A percentile compares a stretch with the other conserved stretches of the same genome.
phyloP scores from a whole-genome alignment of 2,113 vertebrate species.

The Rostratula benghalensis region DNA sequence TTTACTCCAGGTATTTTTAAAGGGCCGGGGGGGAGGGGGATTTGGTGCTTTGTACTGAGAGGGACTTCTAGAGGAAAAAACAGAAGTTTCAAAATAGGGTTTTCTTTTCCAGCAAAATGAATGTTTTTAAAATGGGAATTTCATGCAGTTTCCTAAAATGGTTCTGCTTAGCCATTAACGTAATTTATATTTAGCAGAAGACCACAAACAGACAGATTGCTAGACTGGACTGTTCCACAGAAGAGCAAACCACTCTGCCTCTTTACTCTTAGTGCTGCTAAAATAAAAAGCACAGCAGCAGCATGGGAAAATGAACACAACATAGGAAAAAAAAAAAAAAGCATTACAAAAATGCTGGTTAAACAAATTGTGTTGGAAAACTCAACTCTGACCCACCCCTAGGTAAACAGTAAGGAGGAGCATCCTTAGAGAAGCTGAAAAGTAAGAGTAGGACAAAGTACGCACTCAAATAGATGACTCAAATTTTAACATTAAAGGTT shows the following conservation, averaged over 20 bases:
- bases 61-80: not conserved
- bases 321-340: not conserved
- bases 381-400: not conserved
- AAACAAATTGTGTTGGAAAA: not conserved
- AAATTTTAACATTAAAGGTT: not conserved
- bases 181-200: conserved; percentile 56
- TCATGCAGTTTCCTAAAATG: conserved; percentile 28
- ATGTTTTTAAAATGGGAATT: conserved; percentile 37
- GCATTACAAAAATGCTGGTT: not conserved
- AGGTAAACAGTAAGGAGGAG: not conserved
- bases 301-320: not conserved
- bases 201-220: conserved; percentile 33
- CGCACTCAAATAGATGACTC: rapidly evolving
- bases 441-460: not conserved
- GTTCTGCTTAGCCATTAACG: conserved; percentile 40
- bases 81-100: not conserved
- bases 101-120: not conserved
- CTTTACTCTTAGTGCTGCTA: not conserved
- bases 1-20: not conserved
- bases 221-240: not conserved
- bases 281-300: not conserved
- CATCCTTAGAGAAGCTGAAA: not conserved
- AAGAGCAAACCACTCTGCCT: not conserved
- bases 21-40: too few relatives aligned
- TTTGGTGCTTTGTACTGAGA: not conserved